Evolutionary conservation across 2,113 vertebrate genomes (phyloP), one percentile per base, ranked within the genome.

Genomic region (Casuarius casuarius): DNA sequence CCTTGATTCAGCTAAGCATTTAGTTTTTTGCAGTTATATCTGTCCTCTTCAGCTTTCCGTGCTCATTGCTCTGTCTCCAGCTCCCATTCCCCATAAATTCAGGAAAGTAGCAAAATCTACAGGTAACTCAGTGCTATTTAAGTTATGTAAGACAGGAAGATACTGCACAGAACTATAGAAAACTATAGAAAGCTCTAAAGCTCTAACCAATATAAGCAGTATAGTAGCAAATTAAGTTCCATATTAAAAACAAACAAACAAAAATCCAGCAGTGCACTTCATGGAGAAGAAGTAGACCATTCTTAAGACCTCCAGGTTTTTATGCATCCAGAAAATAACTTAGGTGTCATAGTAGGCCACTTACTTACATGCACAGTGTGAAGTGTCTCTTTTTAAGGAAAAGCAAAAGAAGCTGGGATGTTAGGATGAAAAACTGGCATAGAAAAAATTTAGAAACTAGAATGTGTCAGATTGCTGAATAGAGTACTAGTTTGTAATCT

Each of bases 351-450:
- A 40, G 25, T 35, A 76, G 48, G 16, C 42, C 78, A 29, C 12
- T 78, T 52, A 44, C 58, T 78, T 52, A 44, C 58, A 10, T 87
- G 5, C 26, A 54, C 26, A 56, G 12, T 25, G 9, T 6, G 5
- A 18, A 67, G 35, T 84, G 1, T 70, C 14, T 73, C 14, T 76
- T 33, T 46, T 72, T 29, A 61, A 51, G 59, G 5, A 75, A 65
- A 72, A 54, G 18, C 17, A 3, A 1, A 5, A 9, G 12, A 29
- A 22, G 35, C 1, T 61, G 9, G 2, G 5, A 62, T 52, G n/a
- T 71, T 29, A 46, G 23, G 8, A 7, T 66, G n/a, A 89, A 92
- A 89, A 74, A 63, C 3, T 51, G 26, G 70, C 62, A 49, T 26
- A 19, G 35, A 91, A 87, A 82, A 40, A 81, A 3, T 4, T 33